Evolutionary conservation across 2,113 vertebrate genomes (phyloP).

Genomic region (Nycticorax nycticorax): DNA sequence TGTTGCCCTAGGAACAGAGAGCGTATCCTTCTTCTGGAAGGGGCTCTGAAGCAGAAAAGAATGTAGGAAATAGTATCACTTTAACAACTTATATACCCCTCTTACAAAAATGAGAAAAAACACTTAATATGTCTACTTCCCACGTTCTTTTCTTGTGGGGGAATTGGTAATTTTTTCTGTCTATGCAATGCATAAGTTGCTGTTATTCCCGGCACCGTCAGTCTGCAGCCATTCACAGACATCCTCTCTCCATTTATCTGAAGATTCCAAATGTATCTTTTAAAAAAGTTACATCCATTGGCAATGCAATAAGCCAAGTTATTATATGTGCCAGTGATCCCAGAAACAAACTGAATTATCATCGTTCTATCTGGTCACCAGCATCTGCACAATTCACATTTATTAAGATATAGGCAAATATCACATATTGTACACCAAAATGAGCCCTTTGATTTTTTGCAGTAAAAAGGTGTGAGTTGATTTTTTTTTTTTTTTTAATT

Average conservation of each 20-base stretch:
- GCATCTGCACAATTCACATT: not conserved
- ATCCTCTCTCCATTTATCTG: not conserved
- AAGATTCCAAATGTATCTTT: not conserved
- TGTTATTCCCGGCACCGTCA: not conserved
- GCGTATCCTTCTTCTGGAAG: not conserved
- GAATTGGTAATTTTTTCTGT: not conserved
- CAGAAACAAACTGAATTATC: conserved; percentile 22
- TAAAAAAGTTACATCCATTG: not conserved
- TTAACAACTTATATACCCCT: not conserved
- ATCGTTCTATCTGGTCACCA: not conserved
- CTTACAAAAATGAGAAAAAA: not conserved
- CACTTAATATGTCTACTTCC: not conserved
- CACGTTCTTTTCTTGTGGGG: not conserved
- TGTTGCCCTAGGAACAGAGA: not conserved
- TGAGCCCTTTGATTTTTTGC: not conserved
- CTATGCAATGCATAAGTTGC: not conserved
- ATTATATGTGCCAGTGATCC: not conserved
- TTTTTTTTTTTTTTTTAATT: not conserved
- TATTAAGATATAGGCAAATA: not conserved
- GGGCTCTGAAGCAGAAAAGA: not conserved
- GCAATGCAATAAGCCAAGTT: not conserved
- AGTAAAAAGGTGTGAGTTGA: not conserved
- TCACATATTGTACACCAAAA: not conserved
- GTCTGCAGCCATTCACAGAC: not conserved
- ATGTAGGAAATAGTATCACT: not conserved